Base-by-base conservation (phyloP, 1,140 invertebrate genomes). In the Caenorhabditis remanei region DNA sequence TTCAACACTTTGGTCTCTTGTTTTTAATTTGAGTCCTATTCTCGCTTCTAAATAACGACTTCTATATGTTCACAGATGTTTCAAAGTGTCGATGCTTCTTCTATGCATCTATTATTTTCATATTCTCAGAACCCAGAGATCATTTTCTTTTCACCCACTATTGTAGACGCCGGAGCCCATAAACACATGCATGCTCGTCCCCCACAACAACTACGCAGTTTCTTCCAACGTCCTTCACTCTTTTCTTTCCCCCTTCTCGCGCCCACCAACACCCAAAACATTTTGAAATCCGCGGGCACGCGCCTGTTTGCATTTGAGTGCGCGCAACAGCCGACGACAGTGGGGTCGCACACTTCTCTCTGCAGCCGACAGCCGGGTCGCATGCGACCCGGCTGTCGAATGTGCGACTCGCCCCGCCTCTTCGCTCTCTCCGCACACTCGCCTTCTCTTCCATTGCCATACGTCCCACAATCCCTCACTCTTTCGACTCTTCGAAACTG, bases 241-340 rank as follows among this genome's bases (percentile, higher is more conserved):
- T 79, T 43, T 79, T 79, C 40, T 79, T 46, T 41, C 53, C 46
- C 46, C 19, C 71, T 24, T 79, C 71, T 50, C 71, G 71, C 71
- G 43, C 71, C 71, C 71, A 79, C 46, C 67, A 13, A 46, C n/a
- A 32, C 71, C 71, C 71, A 50, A 79, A 79, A 79, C 46, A 79
- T 79, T 71, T 79, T 79, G 71, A 79, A 79, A 79, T 79, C 32
- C 71, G 71, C 71, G 71, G 71, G 71, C 71, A 79, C 71, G 46
- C 71, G 71, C 71, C 71, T 79, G 71, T 79, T 79, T 79, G 46
- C 71, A 79, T 79, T 79, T 53, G 71, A 79, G 71, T 79, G 46
- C 46, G 71, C 71, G 71, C 71, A 48, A 24, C 71, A 48, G 40
- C 41, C 46, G 7, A 43, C n/a, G 21, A 32, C 46, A 50, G 71